Evolutionary conservation across 1,140 invertebrate genomes (phyloP).

Genomic region (Homalodisca vitripennis): DNA sequence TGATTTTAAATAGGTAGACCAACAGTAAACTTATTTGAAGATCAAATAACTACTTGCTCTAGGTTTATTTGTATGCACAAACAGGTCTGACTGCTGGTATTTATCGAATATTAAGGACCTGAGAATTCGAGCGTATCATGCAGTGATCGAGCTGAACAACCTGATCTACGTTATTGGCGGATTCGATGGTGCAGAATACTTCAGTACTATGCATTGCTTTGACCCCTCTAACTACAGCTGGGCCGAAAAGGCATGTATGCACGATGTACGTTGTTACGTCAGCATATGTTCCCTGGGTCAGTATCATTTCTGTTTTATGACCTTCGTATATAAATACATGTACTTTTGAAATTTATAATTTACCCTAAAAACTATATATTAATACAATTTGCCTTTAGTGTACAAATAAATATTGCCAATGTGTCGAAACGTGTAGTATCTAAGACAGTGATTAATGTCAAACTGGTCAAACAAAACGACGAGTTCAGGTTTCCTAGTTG

Average conservation of each 20-base stretch:
- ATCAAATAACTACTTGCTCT: background rate
- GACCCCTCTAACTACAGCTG: conserved; percentile 62
- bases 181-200: conserved; percentile 70
- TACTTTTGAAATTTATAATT: too few relatives aligned
- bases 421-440: too few relatives aligned
- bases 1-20: background rate
- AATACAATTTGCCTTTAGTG: too few relatives aligned
- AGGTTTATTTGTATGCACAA: too few relatives aligned
- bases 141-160: conserved; percentile 63
- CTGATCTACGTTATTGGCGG: conserved; percentile 76
- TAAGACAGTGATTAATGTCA: too few relatives aligned
- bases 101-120: conserved; percentile 60
- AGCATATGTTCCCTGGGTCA: conserved; percentile 67
- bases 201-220: conserved; percentile 66
- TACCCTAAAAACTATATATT: too few relatives aligned
- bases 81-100: conserved; percentile 62
- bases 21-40: background rate
- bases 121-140: conserved; percentile 71
- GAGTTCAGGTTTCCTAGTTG: too few relatives aligned
- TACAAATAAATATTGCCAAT: too few relatives aligned
- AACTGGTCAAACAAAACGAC: too few relatives aligned
- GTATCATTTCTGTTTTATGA: too few relatives aligned
- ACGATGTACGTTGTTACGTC: conserved; percentile 71
- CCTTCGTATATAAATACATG: too few relatives aligned
- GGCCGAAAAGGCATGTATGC: conserved; percentile 71